phyloP scores from a whole-genome alignment of 1,140 invertebrate species.

The Drosophila ficusphila region DNA sequence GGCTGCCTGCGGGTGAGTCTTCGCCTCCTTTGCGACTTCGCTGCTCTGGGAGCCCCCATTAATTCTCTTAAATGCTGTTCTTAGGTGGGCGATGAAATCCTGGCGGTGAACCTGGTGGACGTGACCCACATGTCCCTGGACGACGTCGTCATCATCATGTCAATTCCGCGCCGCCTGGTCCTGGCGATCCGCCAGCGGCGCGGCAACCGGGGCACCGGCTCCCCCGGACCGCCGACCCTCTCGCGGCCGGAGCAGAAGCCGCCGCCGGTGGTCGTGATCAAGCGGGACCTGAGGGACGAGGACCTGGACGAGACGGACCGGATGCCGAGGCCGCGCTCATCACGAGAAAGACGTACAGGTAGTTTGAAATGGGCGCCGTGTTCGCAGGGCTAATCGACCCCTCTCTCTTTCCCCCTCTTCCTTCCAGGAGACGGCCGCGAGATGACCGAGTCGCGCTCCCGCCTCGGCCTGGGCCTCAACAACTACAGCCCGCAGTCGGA shows the following conservation, averaged over 20 bases:
- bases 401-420: slow-evolving; percentile 17
- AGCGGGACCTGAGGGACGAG: slow-evolving; percentile 95
- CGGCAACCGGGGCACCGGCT: slow-evolving; percentile 87
- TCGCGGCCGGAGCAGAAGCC: slow-evolving; percentile 91
- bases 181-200: slow-evolving; percentile 93
- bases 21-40: no score
- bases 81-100: slow-evolving; percentile 98
- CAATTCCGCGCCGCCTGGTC: slow-evolving; percentile 97
- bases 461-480: slow-evolving; percentile 88
- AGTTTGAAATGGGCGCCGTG: slow-evolving; percentile 69
- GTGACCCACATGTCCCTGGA: slow-evolving; percentile 98
- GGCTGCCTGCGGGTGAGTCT: slow-evolving; percentile 92
- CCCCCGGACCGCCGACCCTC: slow-evolving; percentile 87
- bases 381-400: slow-evolving; percentile 67
- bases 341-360: slow-evolving; percentile 85
- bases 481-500: slow-evolving; percentile 88
- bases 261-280: slow-evolving; percentile 96
- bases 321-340: slow-evolving; percentile 83
- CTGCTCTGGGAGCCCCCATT: no score
- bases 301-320: slow-evolving; percentile 87
- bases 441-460: slow-evolving; percentile 89
- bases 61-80: neutral
- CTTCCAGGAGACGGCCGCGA: slow-evolving; percentile 89
- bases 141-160: slow-evolving; percentile 99
- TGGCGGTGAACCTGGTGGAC: slow-evolving; percentile 98